phyloP scores from a whole-genome alignment of 2,888 invertebrate genomes.

The Dynastes hyllus region DNA sequence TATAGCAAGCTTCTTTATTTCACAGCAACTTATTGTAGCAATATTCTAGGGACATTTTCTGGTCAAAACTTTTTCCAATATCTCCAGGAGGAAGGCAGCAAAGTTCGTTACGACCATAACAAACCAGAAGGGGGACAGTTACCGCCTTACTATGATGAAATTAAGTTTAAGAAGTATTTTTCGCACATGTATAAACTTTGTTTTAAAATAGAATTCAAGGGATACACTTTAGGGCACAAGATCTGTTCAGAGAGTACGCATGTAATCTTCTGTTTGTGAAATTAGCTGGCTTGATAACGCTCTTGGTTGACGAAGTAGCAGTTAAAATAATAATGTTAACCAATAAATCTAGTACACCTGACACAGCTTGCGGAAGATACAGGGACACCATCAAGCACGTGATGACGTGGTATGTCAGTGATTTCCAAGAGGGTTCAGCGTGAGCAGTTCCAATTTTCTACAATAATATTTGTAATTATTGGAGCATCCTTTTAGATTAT shows the following conservation, averaged over 20 bases:
- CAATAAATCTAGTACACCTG: slow-evolving; percentile 78
- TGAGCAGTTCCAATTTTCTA: slow-evolving; percentile 1
- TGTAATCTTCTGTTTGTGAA: slow-evolving; percentile 82
- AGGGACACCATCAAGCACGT: slow-evolving; percentile 86
- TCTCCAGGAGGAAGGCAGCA: slow-evolving; percentile 18
- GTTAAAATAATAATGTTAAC: slow-evolving; percentile 82
- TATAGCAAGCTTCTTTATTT: background rate
- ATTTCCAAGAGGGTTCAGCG: slow-evolving; percentile 75
- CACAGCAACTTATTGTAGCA: no score
- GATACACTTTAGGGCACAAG: slow-evolving; percentile 77
- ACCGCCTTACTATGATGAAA: slow-evolving; percentile 41
- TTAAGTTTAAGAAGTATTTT: slow-evolving; percentile 38
- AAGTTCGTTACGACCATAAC: slow-evolving; percentile 25
- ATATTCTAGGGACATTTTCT: slow-evolving; percentile 19
- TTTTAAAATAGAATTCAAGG: background rate
- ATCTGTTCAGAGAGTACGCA: slow-evolving; percentile 80
- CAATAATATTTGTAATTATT: background rate
- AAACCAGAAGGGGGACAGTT: slow-evolving; percentile 6
- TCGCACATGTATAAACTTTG: no score
- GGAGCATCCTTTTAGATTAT: slow-evolving; percentile 72
- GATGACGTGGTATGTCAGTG: slow-evolving; percentile 84
- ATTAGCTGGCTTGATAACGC: slow-evolving; percentile 83
- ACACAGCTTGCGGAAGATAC: slow-evolving; percentile 84
- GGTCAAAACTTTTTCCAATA: slow-evolving; percentile 20
- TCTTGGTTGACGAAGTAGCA: slow-evolving; percentile 85